Evolutionary conservation across 2,888 invertebrate genomes (phyloP).

Genomic region (Acheta domesticus): DNA sequence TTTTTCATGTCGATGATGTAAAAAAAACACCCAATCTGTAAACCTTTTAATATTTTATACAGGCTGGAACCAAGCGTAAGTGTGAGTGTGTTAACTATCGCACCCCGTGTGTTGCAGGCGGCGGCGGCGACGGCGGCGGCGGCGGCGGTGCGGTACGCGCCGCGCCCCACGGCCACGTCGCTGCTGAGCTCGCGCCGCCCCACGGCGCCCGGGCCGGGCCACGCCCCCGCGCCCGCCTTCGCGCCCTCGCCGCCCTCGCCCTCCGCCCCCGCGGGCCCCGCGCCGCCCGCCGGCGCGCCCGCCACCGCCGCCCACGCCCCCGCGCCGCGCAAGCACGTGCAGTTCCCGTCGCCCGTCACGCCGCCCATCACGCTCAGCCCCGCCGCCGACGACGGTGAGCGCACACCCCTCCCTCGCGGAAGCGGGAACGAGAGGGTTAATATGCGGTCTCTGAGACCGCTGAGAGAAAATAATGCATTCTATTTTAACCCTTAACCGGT

Average conservation of each 20-base stretch:
- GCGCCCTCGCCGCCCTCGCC: neutral
- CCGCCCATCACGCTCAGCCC: neutral
- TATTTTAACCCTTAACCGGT: too few species aligned
- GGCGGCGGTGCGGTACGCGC: slow-evolving; percentile 54
- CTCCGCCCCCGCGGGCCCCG: neutral
- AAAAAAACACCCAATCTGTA: too few species aligned
- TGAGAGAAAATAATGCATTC: too few species aligned
- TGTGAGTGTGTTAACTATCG: too few species aligned
- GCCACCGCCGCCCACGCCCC: neutral
- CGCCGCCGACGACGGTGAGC: neutral
- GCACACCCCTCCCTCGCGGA: too few species aligned
- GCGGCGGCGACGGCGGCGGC: slow-evolving; percentile 48
- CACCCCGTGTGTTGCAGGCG: neutral
- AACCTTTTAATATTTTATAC: too few species aligned
- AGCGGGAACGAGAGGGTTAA: too few species aligned
- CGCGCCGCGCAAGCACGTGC: neutral
- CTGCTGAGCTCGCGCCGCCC: neutral
- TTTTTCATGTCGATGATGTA: too few species aligned
- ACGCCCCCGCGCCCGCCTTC: neutral
- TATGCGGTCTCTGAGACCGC: too few species aligned
- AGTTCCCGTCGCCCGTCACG: neutral
- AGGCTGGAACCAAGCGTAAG: too few species aligned
- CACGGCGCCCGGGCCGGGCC: neutral
- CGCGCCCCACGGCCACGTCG: slow-evolving; percentile 46
- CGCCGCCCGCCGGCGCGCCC: neutral